Percentiles rank a stretch among this genome's conserved stretches.
Evolutionary conservation across 2,888 invertebrate species (phyloP).

Genomic region (Cancer borealis): DNA sequence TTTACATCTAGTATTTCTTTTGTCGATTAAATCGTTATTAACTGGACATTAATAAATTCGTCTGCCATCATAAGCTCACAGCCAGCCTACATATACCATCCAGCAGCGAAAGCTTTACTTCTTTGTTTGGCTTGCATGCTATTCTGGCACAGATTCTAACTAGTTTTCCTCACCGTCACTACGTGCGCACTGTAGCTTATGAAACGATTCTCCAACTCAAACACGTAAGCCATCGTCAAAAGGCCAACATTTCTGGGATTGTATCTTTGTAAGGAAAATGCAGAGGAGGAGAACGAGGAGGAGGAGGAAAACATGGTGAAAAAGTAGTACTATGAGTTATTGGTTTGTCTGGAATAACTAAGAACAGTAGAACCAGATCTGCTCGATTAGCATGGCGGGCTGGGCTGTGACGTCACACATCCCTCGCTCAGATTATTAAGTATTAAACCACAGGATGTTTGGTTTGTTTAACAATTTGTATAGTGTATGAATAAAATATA

Average conservation of each 20-base stretch:
- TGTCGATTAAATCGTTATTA: too few relatives aligned
- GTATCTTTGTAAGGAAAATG: background rate
- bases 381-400: too few relatives aligned
- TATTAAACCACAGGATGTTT: too few relatives aligned
- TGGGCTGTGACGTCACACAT: too few relatives aligned
- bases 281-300: background rate
- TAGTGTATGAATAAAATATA: too few relatives aligned
- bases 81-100: background rate
- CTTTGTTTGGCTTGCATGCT: conserved; percentile 20
- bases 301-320: background rate
- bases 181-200: background rate
- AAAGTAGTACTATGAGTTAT: background rate
- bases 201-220: background rate
- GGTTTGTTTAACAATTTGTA: too few relatives aligned
- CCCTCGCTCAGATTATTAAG: too few relatives aligned
- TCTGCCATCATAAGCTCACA: background rate
- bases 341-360: background rate
- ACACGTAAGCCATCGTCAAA: background rate
- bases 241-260: background rate
- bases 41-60: too few relatives aligned
- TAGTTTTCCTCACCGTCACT: background rate
- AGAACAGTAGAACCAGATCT: background rate
- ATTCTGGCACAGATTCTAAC: background rate
- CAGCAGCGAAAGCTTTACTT: background rate
- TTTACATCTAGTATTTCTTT: too few relatives aligned